These are phyloP conservation scores for Ciona savignyi DNA, from an alignment of 23 tunicate genomes.

Conservation along the genomic window DNA sequence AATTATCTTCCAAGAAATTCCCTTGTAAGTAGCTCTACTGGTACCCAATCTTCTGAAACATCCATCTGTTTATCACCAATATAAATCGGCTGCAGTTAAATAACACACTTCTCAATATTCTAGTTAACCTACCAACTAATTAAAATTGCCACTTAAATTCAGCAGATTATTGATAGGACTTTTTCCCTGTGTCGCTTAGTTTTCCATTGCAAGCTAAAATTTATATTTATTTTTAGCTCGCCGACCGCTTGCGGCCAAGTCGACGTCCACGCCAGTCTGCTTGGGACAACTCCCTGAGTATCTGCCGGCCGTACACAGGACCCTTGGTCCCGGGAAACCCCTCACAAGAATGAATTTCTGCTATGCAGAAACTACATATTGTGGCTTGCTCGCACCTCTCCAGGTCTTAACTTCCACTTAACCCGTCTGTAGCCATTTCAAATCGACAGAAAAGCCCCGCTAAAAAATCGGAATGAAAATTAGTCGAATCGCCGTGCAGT, in stretches of 20 bases:
- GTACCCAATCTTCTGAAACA: too few relatives aligned
- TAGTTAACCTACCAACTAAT: too few relatives aligned
- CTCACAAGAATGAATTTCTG: neutral
- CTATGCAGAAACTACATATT: neutral
- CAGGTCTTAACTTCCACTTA: neutral
- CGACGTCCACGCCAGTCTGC: neutral
- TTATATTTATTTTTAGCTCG: neutral
- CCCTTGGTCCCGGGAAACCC: neutral
- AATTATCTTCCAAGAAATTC: neutral
- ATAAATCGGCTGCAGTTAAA: too few relatives aligned
- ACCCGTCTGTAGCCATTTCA: neutral
- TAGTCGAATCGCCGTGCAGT: too few relatives aligned
- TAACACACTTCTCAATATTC: too few relatives aligned
- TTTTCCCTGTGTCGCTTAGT: too few relatives aligned
- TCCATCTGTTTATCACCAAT: too few relatives aligned
- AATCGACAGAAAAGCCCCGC: neutral
- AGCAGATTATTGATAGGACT: too few relatives aligned
- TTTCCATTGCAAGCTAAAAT: too few relatives aligned
- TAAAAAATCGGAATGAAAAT: neutral
- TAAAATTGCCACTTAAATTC: too few relatives aligned
- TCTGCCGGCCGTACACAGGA: neutral
- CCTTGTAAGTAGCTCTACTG: neutral
- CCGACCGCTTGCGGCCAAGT: neutral
- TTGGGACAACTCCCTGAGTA: neutral
- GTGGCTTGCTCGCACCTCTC: neutral